Conservation (phyloP, 2,113 vertebrate genomes). For the Calyptommatus sinebrachiatus region DNA sequence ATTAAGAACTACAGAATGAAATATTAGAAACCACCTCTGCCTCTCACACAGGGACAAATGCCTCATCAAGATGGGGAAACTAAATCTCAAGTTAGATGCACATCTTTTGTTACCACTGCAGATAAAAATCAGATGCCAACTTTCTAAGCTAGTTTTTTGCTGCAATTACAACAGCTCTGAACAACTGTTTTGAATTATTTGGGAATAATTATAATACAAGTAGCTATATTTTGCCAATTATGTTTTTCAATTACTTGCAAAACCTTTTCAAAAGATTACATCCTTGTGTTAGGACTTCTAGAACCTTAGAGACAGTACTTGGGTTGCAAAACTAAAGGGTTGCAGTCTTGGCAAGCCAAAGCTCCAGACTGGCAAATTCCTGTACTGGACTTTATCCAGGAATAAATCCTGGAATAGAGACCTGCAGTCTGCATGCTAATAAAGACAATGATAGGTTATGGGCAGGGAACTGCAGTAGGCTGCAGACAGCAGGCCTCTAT, state of each 20-base stretch:
- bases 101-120: accelerated
- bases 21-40: not conserved
- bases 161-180: accelerated
- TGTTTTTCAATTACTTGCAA: not conserved
- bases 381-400: no score
- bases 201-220: not conserved
- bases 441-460: no score
- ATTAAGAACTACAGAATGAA: conserved; percentile 19
- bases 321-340: no score
- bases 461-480: no score
- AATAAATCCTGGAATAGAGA: no score
- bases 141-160: accelerated
- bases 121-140: accelerated
- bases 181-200: conserved; percentile 6
- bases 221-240: not conserved
- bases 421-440: no score
- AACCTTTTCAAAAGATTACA: no score
- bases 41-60: accelerated
- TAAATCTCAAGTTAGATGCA: not conserved
- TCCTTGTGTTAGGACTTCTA: no score
- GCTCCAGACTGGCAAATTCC: no score
- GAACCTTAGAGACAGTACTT: no score
- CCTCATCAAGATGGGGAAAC: not conserved
- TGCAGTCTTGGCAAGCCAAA: no score
- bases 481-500: no score